Base-by-base conservation (phyloP, 2,888 invertebrate species). In the Bibio marci region DNA sequence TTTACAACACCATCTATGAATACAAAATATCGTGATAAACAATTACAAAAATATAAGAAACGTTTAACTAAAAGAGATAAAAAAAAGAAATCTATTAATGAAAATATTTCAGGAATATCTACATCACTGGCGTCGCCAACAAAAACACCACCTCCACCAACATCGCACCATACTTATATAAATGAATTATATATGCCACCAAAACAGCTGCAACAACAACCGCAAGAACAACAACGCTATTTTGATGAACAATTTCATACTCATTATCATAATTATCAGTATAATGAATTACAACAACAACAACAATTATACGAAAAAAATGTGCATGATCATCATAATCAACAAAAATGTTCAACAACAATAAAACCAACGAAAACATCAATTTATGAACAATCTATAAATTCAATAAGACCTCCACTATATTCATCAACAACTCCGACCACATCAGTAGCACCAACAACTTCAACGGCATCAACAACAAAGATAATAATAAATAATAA, bases 1-100 rank as follows among this genome's bases (percentile, higher is more conserved):
- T 30, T 4, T 22, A 27, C 15, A n/a, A 32, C 15, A 30, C 26
- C 26, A 18, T 30, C 18, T n/a, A 17, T 55, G 4, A 6, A 6
- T 22, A 22, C 22, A 22, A 6, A 6, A 17, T 62, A 62, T 46
- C 55, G 62, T 7, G 60, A 62, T 46, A 53, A 55, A 38, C 62
- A 62, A 44, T 44, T 62, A 35, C 48, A 58, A 34, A 62, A 62
- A 49, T 62, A 62, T 47, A 56, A 58, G 39, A 62, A 62, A 46
- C 58, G 62, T 2, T 58, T 62, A 52, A 47, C 57, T 47, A 59
- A 57, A 35, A 53, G 62, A 25, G 62, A 62, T 41, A 61, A 60
- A 44, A 52, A 51, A 37, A 47, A 41, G 13, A 46, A 42, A 44
- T 6, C 34, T 15, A 17, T 18, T 27, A 15, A 17, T 36, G 36